These are phyloP conservation scores for Euproctis similis DNA, from an alignment of 2,888 invertebrate genomes.

Conservation along the genomic window DNA sequence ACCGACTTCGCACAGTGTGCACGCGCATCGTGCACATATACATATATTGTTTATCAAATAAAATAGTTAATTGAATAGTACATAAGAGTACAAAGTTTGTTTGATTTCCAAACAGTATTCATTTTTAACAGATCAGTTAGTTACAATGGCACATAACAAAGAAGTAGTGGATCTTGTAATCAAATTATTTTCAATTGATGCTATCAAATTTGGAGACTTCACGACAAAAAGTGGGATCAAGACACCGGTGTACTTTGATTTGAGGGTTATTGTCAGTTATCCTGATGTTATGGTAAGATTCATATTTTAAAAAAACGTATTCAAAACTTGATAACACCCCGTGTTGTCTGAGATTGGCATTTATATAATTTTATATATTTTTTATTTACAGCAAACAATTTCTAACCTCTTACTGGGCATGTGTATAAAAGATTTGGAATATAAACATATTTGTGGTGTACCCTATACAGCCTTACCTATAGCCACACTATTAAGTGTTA, in stretches of 20 bases:
- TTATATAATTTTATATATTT: constrained; percentile 1
- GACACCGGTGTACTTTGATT: constrained; percentile 96
- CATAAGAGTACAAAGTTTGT: no score
- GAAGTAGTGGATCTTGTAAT: constrained; percentile 78
- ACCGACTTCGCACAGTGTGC: no score
- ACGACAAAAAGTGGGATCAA: constrained; percentile 92
- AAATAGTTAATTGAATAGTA: no score
- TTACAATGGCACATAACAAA: constrained; percentile 38
- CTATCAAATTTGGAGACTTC: constrained; percentile 95
- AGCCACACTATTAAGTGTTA: constrained; percentile 87
- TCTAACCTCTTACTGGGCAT: constrained; percentile 55
- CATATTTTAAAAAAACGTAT: no score
- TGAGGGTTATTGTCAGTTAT: constrained; percentile 93
- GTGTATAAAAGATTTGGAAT: constrained; percentile 61
- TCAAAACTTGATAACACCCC: no score
- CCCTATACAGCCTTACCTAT: constrained; percentile 98
- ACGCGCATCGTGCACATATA: no score
- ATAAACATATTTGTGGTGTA: constrained; percentile 91
- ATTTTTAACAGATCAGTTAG: no score
- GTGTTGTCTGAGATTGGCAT: no score
- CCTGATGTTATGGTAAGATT: constrained; percentile 88
- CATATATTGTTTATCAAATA: no score
- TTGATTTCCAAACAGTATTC: no score
- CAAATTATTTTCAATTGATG: constrained; percentile 82
- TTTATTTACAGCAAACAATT: constrained; percentile 47